Evolutionary conservation across 1,140 invertebrate species (phyloP).

Genomic region (Oscheius sp.): DNA sequence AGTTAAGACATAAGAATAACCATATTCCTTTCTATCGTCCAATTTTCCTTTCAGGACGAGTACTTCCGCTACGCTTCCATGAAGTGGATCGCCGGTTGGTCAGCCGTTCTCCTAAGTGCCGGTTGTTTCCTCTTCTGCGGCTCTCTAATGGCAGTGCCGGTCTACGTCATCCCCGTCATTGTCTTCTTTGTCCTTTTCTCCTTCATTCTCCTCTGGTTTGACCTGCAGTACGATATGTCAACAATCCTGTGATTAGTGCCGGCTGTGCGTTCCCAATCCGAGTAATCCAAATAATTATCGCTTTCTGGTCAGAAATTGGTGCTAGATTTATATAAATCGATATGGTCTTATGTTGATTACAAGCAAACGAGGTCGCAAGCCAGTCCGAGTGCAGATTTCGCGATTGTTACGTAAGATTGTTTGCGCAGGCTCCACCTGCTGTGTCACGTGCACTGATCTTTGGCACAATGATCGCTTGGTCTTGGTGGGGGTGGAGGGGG

Average conservation of each 20-base stretch:
- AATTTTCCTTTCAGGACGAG: conserved; percentile 48
- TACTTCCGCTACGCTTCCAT: conserved; percentile 54
- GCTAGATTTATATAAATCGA: no score
- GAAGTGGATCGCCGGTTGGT: conserved; percentile 48
- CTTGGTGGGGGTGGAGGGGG: no score
- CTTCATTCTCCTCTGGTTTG: conserved; percentile 55
- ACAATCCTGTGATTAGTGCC: conserved; percentile 24
- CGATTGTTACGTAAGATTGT: no score
- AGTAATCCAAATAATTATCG: no score
- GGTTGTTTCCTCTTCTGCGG: conserved; percentile 46
- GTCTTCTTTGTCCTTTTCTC: conserved; percentile 50
- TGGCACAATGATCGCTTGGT: no score
- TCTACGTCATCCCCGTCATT: conserved; percentile 46
- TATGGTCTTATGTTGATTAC: no score
- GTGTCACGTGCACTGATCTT: no score
- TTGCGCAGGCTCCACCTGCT: no score
- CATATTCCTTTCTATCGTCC: not conserved
- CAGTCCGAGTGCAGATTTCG: no score
- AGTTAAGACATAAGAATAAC: not conserved
- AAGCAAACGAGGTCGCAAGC: no score
- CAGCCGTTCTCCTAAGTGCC: conserved; percentile 38
- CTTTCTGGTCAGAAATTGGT: no score
- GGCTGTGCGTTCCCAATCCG: no score
- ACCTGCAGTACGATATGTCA: conserved; percentile 55
- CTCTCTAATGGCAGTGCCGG: conserved; percentile 33